A percentile compares a stretch with the other conserved stretches of the same genome.
Conservation (phyloP, 1,140 invertebrate genomes). For the Armadillidium nasatum region DNA sequence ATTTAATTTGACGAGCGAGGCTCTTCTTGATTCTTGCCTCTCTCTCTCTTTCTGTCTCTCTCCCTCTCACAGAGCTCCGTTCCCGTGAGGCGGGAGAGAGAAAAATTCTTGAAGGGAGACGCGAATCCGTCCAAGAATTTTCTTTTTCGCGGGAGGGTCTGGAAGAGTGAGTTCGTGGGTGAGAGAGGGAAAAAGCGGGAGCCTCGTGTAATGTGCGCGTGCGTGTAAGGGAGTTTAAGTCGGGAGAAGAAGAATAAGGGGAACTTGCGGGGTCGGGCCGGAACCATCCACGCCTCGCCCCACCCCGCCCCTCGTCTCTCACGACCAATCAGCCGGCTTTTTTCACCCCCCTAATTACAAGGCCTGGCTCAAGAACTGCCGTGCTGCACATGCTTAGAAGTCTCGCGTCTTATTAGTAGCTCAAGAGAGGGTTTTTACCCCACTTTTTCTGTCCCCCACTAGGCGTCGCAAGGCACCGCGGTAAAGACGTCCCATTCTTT, state of each 20-base stretch:
- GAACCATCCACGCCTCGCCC: constrained; percentile 42
- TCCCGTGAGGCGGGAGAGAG: neutral
- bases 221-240: neutral
- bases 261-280: constrained; percentile 43
- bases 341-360: constrained; percentile 46
- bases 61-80: neutral
- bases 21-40: neutral
- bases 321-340: constrained; percentile 46
- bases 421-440: constrained; percentile 46
- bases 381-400: constrained; percentile 46
- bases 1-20: constrained; percentile 5
- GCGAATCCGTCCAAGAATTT: constrained; percentile 9
- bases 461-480: constrained; percentile 44
- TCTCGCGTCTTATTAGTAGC: constrained; percentile 46
- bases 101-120: neutral
- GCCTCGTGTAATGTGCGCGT: neutral
- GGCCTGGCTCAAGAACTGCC: constrained; percentile 45
- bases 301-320: constrained; percentile 44
- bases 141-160: constrained; percentile 10
- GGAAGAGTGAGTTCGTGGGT: neutral
- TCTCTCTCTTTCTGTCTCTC: neutral
- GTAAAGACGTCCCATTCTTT: constrained; percentile 46
- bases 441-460: constrained; percentile 45
- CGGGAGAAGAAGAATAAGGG: constrained; percentile 21
- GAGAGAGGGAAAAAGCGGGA: neutral